These are phyloP conservation scores for Clytia hemisphaerica DNA, from an alignment of 30 jellyfish, hydroid and myxozoan genomes.

Conservation along the genomic window DNA sequence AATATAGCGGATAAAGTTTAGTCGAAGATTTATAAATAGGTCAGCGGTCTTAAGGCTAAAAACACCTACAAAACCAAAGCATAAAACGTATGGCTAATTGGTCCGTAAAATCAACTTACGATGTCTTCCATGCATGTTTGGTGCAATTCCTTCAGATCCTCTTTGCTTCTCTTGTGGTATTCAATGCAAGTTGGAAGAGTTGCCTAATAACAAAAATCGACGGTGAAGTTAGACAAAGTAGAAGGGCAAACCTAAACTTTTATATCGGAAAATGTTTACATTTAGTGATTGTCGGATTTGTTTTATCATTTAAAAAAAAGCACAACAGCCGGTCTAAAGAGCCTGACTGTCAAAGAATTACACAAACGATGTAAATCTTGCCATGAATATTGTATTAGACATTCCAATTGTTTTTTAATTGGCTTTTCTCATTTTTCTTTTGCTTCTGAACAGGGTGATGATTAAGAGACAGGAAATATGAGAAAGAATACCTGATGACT, in stretches of 20 bases:
- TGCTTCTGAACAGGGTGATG: neutral
- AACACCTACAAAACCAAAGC: neutral
- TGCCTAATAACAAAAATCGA: slow-evolving; percentile 52
- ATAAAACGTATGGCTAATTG: neutral
- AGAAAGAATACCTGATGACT: slow-evolving; percentile 79
- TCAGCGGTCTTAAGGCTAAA: too few species aligned
- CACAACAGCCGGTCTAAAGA: neutral
- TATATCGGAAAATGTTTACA: neutral
- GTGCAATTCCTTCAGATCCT: slow-evolving; percentile 52
- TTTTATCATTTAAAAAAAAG: too few species aligned
- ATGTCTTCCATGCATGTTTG: slow-evolving; percentile 68
- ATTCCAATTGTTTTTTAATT: neutral
- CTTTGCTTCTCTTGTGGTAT: slow-evolving; percentile 35
- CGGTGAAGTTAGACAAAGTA: too few species aligned
- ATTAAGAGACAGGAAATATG: neutral
- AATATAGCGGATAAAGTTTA: too few species aligned
- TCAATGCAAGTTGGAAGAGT: slow-evolving; percentile 68
- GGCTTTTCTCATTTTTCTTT: neutral
- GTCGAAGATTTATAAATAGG: too few species aligned
- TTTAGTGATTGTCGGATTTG: neutral
- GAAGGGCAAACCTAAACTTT: neutral
- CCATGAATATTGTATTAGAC: too few species aligned
- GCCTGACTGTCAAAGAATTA: neutral
- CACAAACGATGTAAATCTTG: neutral
- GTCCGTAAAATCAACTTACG: slow-evolving; percentile 35